These are phyloP conservation scores for Hippoglossus hippoglossus DNA, from an alignment of 2,797 vertebrate species.

Conservation along the genomic window DNA sequence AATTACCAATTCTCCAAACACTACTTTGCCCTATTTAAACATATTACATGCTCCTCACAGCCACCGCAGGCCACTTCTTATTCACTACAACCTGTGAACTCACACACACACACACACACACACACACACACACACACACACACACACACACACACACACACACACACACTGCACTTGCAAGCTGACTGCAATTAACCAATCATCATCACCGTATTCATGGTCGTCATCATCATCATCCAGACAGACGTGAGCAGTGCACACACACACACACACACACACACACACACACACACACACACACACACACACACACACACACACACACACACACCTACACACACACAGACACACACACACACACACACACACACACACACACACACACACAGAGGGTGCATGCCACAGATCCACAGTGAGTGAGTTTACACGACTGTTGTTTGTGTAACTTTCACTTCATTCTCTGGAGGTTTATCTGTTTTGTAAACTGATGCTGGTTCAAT, in stretches of 20 bases:
- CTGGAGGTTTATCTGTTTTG: slow-evolving; percentile 54
- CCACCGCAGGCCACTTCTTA: slow-evolving; percentile 69
- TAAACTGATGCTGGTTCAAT: slow-evolving; percentile 30
- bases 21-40: slow-evolving; percentile 89
- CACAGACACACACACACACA: slow-evolving; percentile 33
- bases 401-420: slow-evolving; percentile 53
- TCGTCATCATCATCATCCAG: slow-evolving; percentile 48
- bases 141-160: slow-evolving; percentile 38
- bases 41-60: slow-evolving; percentile 87
- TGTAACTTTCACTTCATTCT: slow-evolving; percentile 61
- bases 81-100: slow-evolving; percentile 71
- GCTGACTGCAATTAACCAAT: slow-evolving; percentile 86
- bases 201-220: slow-evolving; percentile 76
- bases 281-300: slow-evolving; percentile 46
- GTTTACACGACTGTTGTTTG: slow-evolving; percentile 77
- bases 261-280: slow-evolving; percentile 29
- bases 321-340: slow-evolving; percentile 42
- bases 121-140: slow-evolving; percentile 21
- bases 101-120: slow-evolving; percentile 41
- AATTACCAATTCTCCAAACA: slow-evolving; percentile 94
- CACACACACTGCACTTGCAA: slow-evolving; percentile 63
- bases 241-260: slow-evolving; percentile 37
- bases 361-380: slow-evolving; percentile 34
- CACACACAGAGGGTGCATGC: slow-evolving; percentile 52
- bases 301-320: slow-evolving; percentile 41